A percentile compares a stretch with the other conserved stretches of the same genome.
phyloP scores from a whole-genome alignment of 2,888 invertebrate genomes.

The Clunio marinus region DNA sequence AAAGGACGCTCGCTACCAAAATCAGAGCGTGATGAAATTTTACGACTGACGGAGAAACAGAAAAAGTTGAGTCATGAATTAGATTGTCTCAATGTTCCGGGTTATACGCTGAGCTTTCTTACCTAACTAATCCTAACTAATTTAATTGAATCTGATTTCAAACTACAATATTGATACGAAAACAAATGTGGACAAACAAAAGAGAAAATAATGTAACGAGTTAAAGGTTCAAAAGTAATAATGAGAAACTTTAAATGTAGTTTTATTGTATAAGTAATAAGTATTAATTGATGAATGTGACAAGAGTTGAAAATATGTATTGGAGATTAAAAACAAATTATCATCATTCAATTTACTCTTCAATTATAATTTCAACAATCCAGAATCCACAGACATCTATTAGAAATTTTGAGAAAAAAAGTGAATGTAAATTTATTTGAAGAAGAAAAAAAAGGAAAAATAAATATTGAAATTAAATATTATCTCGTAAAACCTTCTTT shows the following conservation, averaged over 20 bases:
- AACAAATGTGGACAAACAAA: not conserved
- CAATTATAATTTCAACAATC: not conserved
- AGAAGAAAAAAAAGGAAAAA: not conserved
- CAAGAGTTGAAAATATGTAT: not conserved
- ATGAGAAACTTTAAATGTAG: no score
- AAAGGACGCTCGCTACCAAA: constrained; percentile 74
- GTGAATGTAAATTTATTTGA: not conserved
- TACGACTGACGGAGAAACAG: constrained; percentile 66
- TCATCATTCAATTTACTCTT: not conserved
- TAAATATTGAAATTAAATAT: not conserved
- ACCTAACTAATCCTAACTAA: no score
- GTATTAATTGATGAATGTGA: constrained; percentile 13
- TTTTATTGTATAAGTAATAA: not conserved
- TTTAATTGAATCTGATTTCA: not conserved
- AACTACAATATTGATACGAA: not conserved
- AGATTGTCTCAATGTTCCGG: constrained; percentile 43
- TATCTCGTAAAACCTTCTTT: no score
- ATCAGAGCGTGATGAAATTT: constrained; percentile 76
- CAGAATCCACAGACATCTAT: not conserved
- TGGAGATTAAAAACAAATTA: not conserved
- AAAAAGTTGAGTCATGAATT: constrained; percentile 50
- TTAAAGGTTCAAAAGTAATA: no score
- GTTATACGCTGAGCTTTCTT: constrained; percentile 34
- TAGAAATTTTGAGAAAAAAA: not conserved
- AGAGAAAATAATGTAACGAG: not conserved